These are phyloP conservation scores for Callipepla squamata DNA, from an alignment of 2,113 vertebrate species.

Conservation along the genomic window DNA sequence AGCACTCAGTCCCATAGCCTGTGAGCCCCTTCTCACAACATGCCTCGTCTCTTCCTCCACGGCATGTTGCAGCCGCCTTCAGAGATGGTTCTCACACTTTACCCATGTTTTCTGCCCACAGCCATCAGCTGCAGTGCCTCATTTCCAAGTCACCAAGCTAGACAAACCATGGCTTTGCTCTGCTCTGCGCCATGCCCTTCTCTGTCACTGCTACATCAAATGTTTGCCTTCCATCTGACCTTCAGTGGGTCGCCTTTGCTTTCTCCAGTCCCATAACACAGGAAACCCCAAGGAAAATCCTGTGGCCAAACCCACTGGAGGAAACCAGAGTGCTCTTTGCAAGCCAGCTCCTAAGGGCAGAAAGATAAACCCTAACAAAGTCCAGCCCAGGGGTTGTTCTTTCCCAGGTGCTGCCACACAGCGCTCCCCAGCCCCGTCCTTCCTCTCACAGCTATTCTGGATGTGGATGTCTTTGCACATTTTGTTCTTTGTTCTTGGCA, in stretches of 20 bases:
- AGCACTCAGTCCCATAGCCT: neutral
- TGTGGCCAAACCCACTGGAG: neutral
- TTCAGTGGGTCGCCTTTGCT: neutral
- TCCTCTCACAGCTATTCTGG: neutral
- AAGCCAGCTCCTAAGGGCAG: neutral
- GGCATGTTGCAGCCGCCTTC: neutral
- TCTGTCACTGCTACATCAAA: fast-evolving
- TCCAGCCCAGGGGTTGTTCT: neutral
- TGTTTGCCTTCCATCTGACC: neutral
- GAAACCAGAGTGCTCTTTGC: neutral
- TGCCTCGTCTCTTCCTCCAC: neutral
- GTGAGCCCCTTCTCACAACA: neutral
- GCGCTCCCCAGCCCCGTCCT: neutral
- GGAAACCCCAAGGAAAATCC: neutral
- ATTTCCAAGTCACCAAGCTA: neutral
- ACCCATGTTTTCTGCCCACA: neutral
- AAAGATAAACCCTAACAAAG: neutral
- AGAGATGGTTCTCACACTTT: neutral
- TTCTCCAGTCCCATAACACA: neutral
- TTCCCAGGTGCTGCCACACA: neutral
- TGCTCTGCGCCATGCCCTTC: neutral
- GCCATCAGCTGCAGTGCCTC: neutral
- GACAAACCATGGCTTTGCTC: neutral
- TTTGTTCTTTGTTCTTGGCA: constrained; percentile 58
- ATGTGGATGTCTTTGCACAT: constrained; percentile 14